phyloP scores from a whole-genome alignment of 2,113 vertebrate species.

The Hipposideros armiger region DNA sequence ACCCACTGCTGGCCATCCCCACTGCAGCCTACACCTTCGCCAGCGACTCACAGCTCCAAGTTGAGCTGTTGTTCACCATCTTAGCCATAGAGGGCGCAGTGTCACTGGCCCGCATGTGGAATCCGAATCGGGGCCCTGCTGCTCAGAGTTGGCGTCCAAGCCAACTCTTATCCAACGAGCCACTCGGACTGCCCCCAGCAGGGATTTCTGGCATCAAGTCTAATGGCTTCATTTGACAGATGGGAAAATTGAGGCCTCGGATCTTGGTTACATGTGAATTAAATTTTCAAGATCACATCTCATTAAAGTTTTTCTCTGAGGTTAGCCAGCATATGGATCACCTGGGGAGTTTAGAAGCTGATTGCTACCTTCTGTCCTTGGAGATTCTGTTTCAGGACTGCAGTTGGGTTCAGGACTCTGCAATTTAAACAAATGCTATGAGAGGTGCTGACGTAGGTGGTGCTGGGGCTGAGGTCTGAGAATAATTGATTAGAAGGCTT shows the following conservation, averaged over 20 bases:
- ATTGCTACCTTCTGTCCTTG: neutral
- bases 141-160: too few relatives aligned
- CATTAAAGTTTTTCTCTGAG: neutral
- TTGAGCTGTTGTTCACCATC: too few relatives aligned
- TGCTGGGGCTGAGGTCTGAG: neutral
- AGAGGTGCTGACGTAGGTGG: too few relatives aligned
- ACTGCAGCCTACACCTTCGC: too few relatives aligned
- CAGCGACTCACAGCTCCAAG: too few relatives aligned
- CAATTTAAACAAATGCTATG: neutral
- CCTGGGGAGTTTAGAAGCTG: neutral
- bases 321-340: neutral
- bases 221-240: slow-evolving; percentile 4
- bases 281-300: neutral
- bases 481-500: neutral
- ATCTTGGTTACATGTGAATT: neutral
- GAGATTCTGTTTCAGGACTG: neutral
- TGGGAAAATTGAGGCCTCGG: neutral
- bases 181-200: too few relatives aligned
- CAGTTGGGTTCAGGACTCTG: neutral
- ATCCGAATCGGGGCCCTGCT: too few relatives aligned
- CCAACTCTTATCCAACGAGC: too few relatives aligned
- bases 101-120: too few relatives aligned
- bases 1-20: too few relatives aligned
- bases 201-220: neutral
- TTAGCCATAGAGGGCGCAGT: too few relatives aligned